Conservation (phyloP, 1,140 invertebrate species). For the Pollicipes pollicipes region DNA sequence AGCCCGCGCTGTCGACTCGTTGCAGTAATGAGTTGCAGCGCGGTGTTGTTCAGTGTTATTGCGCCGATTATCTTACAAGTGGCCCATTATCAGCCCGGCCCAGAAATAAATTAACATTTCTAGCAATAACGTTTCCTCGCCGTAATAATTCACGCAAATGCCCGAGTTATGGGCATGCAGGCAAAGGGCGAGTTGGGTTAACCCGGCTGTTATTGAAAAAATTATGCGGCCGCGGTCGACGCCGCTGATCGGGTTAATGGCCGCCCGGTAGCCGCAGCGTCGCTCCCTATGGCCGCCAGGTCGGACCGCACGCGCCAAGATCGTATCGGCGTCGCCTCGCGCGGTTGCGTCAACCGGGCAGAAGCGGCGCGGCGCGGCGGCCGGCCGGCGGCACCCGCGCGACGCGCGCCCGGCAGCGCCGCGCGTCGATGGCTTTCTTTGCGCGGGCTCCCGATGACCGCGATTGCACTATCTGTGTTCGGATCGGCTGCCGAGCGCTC, state of each 20-base stretch:
- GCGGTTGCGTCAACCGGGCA: no score
- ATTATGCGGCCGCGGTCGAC: background rate
- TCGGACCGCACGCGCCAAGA: background rate
- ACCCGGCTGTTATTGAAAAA: background rate
- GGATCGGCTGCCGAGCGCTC: background rate
- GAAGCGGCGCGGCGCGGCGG: no score
- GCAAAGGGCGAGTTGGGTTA: background rate
- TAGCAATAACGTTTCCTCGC: background rate
- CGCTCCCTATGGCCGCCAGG: no score
- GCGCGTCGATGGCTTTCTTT: background rate
- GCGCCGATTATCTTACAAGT: background rate
- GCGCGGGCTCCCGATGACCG: background rate
- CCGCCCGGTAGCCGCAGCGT: no score
- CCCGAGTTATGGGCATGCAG: background rate
- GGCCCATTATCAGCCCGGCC: background rate
- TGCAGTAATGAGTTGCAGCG: background rate
- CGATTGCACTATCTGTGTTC: background rate
- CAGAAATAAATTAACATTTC: background rate
- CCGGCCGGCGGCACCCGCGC: no score
- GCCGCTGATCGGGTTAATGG: background rate
- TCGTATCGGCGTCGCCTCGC: background rate
- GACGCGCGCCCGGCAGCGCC: background rate
- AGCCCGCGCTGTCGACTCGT: no score
- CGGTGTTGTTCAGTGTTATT: background rate
- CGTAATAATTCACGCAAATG: background rate